Evolutionary conservation across 2,797 vertebrate genomes (phyloP).

Genomic region (Catamblyrhynchus diadema): DNA sequence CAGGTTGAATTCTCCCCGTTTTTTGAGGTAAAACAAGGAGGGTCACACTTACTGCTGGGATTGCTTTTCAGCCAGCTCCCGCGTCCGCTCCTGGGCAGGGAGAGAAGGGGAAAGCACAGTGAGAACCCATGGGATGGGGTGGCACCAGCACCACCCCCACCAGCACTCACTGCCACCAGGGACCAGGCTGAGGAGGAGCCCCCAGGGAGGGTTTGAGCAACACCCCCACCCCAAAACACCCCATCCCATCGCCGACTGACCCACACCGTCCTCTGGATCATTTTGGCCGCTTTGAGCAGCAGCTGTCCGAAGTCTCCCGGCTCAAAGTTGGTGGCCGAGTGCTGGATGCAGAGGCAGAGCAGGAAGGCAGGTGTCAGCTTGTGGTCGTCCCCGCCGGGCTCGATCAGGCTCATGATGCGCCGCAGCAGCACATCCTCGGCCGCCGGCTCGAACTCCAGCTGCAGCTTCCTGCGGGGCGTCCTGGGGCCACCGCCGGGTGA

Average conservation of each 20-base stretch:
- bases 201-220: accelerated
- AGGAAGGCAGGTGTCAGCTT: conserved; percentile 92
- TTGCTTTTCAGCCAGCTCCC: conserved; percentile 95
- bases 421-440: conserved; percentile 86
- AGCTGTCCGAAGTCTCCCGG: conserved; percentile 89
- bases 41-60: conserved; percentile 89
- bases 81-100: conserved; percentile 88
- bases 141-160: not conserved
- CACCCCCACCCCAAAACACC: not conserved
- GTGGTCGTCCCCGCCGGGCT: conserved; percentile 89
- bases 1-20: not conserved
- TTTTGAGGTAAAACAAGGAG: not conserved
- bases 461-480: conserved; percentile 78
- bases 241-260: conserved; percentile 72
- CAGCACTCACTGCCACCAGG: accelerated
- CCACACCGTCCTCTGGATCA: conserved; percentile 89
- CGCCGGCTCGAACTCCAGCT: conserved; percentile 86
- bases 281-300: conserved; percentile 87
- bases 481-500: conserved; percentile 9
- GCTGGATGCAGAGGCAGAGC: conserved; percentile 92
- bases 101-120: conserved; percentile 52
- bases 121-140: accelerated
- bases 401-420: conserved; percentile 87
- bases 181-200: not conserved
- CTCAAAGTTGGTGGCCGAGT: conserved; percentile 85